These are phyloP conservation scores for Exocentrus adspersus DNA, from an alignment of 2,888 invertebrate genomes.

Conservation along the genomic window DNA sequence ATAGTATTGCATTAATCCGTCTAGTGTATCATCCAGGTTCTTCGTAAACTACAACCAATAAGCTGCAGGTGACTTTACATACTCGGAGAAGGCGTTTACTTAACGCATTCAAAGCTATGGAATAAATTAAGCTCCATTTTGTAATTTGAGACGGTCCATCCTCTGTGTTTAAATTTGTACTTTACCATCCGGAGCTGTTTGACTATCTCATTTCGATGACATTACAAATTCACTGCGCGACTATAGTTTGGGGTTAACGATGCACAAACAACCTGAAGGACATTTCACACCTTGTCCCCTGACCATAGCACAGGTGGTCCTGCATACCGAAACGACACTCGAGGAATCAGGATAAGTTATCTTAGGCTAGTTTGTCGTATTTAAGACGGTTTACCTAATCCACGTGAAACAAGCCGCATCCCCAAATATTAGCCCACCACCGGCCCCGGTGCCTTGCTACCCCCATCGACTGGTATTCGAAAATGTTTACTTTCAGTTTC, in stretches of 20 bases:
- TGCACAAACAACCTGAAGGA: slow-evolving; percentile 19
- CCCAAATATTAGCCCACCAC: slow-evolving; percentile 33
- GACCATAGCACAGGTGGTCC: slow-evolving; percentile 46
- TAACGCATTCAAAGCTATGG: too few species aligned
- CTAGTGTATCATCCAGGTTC: too few species aligned
- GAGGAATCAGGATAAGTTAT: slow-evolving; percentile 44
- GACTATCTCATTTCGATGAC: slow-evolving; percentile 2
- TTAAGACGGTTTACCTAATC: slow-evolving; percentile 46
- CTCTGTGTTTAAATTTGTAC: neutral
- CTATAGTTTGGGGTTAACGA: slow-evolving; percentile 9
- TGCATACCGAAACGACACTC: slow-evolving; percentile 40
- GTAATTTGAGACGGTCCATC: neutral
- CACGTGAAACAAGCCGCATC: slow-evolving; percentile 42
- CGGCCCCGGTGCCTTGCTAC: slow-evolving; percentile 19
- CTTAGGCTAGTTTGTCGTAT: slow-evolving; percentile 48
- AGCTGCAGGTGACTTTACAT: too few species aligned
- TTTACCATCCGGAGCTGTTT: neutral
- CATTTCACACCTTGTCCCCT: slow-evolving; percentile 37
- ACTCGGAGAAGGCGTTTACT: too few species aligned
- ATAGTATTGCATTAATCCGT: too few species aligned
- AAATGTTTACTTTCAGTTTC: slow-evolving; percentile 48
- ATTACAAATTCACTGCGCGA: slow-evolving; percentile 5
- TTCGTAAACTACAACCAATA: too few species aligned
- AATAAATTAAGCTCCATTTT: neutral
- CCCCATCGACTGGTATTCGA: slow-evolving; percentile 26